Percentiles rank a stretch among this genome's conserved stretches.
Conservation (phyloP, 2,888 invertebrate genomes). For the Micoletzkya japonica region DNA sequence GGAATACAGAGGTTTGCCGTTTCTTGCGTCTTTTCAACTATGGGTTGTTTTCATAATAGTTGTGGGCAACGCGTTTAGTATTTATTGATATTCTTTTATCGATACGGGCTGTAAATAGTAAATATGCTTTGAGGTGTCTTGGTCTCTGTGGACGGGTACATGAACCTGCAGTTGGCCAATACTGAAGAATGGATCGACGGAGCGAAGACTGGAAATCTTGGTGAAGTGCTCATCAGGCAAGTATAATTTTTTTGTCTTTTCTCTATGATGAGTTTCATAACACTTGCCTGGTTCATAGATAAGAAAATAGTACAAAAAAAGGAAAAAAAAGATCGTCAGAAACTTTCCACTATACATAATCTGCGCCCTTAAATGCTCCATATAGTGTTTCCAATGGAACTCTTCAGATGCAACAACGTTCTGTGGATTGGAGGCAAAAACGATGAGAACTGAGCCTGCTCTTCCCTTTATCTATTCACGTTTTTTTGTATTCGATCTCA, state of each 20-base stretch:
- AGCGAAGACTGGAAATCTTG: constrained; percentile 85
- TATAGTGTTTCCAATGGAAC: not conserved
- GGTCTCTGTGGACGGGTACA: constrained; percentile 96
- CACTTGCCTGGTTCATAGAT: not conserved
- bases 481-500: too few species aligned
- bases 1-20: constrained; percentile 79
- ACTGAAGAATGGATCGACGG: constrained; percentile 97
- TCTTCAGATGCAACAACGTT: constrained; percentile 61
- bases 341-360: not conserved
- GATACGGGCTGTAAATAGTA: not conserved
- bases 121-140: constrained; percentile 84
- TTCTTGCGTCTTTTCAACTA: constrained; percentile 5
- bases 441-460: constrained; percentile 31
- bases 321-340: too few species aligned
- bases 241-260: constrained; percentile 16
- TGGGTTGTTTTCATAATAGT: too few species aligned
- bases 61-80: too few species aligned
- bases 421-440: constrained; percentile 58
- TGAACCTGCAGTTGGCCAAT: constrained; percentile 94
- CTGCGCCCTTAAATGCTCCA: too few species aligned
- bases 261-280: not conserved
- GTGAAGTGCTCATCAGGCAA: constrained; percentile 90
- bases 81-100: not conserved
- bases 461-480: too few species aligned
- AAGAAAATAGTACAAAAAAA: not conserved